Evolutionary conservation across 1,140 invertebrate species (phyloP).

Genomic region (Augochlora pura): DNA sequence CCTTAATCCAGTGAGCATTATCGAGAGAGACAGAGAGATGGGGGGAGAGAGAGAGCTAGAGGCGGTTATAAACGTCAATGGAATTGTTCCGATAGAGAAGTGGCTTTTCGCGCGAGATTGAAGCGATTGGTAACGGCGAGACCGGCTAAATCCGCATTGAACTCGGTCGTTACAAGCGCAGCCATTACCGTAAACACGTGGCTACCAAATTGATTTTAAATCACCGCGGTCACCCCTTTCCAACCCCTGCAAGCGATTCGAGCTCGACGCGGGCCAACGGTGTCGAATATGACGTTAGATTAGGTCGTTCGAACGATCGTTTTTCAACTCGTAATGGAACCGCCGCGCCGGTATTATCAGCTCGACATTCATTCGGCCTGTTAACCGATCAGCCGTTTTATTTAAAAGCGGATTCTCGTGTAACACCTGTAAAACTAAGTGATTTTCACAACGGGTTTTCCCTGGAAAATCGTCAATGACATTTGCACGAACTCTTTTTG

Average conservation of each 20-base stretch:
- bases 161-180: conserved; percentile 58
- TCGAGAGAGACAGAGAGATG: conserved; percentile 17
- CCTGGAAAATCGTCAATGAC: no score
- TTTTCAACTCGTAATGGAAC: conserved; percentile 6
- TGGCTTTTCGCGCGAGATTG: conserved; percentile 29
- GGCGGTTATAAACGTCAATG: conserved; percentile 69
- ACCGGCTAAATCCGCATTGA: conserved; percentile 60
- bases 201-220: conserved; percentile 69
- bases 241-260: not conserved
- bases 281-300: conserved; percentile 18
- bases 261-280: not conserved
- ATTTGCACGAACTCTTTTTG: no score
- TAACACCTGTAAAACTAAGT: no score
- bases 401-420: no score
- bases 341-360: no score
- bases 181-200: conserved; percentile 67
- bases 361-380: no score
- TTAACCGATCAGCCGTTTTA: no score
- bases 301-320: conserved; percentile 3
- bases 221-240: conserved; percentile 18
- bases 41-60: no score
- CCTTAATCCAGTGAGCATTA: conserved; percentile 22
- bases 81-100: conserved; percentile 52
- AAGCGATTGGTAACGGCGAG: conserved; percentile 7
- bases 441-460: no score